These are phyloP conservation scores for Syrrhaptes paradoxus DNA, from an alignment of 2,113 vertebrate species.

Conservation along the genomic window DNA sequence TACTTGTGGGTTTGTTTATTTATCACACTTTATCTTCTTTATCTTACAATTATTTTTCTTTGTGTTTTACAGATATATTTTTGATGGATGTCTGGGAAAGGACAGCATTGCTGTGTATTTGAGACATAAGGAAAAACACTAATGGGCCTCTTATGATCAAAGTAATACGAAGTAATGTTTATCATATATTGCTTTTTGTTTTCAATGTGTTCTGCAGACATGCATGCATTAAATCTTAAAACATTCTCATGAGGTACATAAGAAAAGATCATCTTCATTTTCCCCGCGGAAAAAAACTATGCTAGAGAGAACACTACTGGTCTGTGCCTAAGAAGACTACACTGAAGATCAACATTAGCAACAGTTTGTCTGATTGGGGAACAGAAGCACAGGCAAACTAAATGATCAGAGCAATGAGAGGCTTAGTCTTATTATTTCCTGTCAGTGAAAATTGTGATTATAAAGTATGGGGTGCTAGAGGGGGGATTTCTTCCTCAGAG, in stretches of 20 bases:
- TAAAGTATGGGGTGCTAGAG: background rate
- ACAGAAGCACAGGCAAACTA: background rate
- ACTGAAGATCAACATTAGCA: background rate
- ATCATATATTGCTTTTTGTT: background rate
- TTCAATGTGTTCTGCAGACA: background rate
- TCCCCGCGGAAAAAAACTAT: background rate
- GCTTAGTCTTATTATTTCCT: background rate
- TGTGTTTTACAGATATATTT: background rate
- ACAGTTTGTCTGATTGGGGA: background rate
- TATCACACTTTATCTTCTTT: background rate
- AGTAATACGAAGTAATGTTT: background rate
- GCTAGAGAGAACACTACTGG: background rate
- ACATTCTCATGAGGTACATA: background rate
- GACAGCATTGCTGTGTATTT: background rate
- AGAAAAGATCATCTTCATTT: background rate
- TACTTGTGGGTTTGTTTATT: slow-evolving; percentile 17
- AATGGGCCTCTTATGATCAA: background rate
- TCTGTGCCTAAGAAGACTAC: background rate
- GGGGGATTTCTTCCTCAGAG: background rate
- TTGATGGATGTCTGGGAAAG: background rate
- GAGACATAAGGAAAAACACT: background rate
- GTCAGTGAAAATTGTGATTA: background rate
- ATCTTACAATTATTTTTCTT: background rate
- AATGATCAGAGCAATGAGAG: background rate
- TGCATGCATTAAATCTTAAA: background rate